These are phyloP conservation scores for Cyphomyrus discorhynchus DNA, from an alignment of 2,113 vertebrate genomes.

Conservation along the genomic window DNA sequence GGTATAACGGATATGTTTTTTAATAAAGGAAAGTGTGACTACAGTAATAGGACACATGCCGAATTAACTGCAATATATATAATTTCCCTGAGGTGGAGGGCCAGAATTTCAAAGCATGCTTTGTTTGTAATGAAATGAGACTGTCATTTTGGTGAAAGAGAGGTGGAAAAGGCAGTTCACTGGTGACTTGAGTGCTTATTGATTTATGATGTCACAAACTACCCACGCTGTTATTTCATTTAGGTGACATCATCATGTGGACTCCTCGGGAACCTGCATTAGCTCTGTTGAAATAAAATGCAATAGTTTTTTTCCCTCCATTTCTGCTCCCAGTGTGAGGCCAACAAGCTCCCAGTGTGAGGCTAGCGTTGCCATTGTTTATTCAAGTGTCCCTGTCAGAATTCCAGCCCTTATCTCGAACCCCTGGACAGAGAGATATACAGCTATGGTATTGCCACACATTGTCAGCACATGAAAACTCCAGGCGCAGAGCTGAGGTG, in stretches of 20 bases:
- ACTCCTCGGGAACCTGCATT: not conserved
- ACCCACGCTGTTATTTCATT: not conserved
- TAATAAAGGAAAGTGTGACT: not conserved
- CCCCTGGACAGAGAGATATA: not conserved
- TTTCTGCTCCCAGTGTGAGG: not conserved
- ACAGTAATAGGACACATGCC: not conserved
- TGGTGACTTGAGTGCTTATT: not conserved
- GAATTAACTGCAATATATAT: not conserved
- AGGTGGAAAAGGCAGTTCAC: not conserved
- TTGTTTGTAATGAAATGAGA: not conserved
- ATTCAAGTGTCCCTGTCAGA: not conserved
- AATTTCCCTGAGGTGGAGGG: not conserved
- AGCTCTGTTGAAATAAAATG: not conserved
- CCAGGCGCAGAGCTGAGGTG: not conserved
- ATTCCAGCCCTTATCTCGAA: not conserved
- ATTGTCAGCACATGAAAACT: not conserved
- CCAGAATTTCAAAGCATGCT: not conserved
- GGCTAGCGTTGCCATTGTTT: not conserved
- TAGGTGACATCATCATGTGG: not conserved
- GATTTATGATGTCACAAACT: not conserved
- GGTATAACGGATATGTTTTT: not conserved
- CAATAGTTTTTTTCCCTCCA: not conserved
- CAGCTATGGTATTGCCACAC: not conserved
- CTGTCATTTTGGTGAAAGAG: not conserved
- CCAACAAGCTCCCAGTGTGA: not conserved